phyloP scores from a whole-genome alignment of 1,140 invertebrate species.

The Theocolax elegans region DNA sequence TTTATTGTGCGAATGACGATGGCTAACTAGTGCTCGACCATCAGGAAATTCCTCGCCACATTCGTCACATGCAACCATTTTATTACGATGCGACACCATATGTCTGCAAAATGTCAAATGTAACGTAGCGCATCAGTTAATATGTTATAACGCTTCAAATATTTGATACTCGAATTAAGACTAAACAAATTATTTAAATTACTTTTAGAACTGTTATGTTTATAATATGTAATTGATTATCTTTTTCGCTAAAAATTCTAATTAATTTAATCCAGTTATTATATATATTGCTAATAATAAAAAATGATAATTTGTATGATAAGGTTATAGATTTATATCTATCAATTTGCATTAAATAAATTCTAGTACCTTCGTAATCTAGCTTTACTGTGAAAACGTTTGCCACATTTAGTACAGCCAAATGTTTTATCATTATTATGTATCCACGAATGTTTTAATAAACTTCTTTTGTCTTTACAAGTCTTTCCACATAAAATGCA shows the following conservation, averaged over 20 bases:
- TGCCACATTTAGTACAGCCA: conserved; percentile 74
- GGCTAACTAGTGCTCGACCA: conserved; percentile 76
- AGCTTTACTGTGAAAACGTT: conserved; percentile 78
- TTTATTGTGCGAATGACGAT: conserved; percentile 74
- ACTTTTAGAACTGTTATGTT: too few species aligned
- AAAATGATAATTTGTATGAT: background rate
- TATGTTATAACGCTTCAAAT: too few species aligned
- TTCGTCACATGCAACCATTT: conserved; percentile 76
- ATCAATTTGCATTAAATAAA: too few species aligned
- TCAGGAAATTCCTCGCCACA: conserved; percentile 80
- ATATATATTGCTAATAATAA: background rate
- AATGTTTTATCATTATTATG: conserved; percentile 70
- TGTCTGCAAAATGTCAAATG: conserved; percentile 68
- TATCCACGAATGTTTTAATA: conserved; percentile 77
- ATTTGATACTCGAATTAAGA: too few species aligned
- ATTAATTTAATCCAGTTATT: too few species aligned
- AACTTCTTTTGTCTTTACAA: conserved; percentile 75
- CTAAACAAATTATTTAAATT: too few species aligned
- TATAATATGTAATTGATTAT: too few species aligned
- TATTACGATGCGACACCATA: conserved; percentile 77
- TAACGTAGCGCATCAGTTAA: too few species aligned
- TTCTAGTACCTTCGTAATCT: conserved; percentile 66
- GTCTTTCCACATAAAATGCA: conserved; percentile 72
- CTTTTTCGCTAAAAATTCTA: too few species aligned
- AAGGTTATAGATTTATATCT: too few species aligned